phyloP scores from a whole-genome alignment of 2,797 vertebrate species.

The Lithobates pipiens region DNA sequence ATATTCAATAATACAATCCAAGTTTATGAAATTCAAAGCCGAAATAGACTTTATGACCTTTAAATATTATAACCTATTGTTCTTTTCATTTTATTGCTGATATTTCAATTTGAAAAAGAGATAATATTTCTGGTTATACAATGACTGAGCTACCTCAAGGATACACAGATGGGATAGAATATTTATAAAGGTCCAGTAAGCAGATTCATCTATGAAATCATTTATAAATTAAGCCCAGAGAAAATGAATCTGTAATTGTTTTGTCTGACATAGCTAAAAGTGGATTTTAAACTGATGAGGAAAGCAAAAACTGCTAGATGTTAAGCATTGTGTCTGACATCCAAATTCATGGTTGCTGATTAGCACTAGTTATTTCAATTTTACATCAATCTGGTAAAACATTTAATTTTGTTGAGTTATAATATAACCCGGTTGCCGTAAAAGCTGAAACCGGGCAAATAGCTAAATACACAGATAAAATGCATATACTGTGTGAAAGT shows the following conservation, averaged over 20 bases:
- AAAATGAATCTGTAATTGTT: slow-evolving; percentile 46
- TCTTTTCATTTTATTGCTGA: slow-evolving; percentile 45
- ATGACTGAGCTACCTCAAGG: slow-evolving; percentile 32
- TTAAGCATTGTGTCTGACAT: no score
- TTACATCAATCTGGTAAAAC: no score
- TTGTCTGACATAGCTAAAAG: slow-evolving; percentile 24
- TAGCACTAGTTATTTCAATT: no score
- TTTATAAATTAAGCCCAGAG: slow-evolving; percentile 41
- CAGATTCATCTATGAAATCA: slow-evolving; percentile 46
- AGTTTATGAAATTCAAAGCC: neutral
- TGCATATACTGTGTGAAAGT: no score
- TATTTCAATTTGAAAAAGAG: slow-evolving; percentile 45
- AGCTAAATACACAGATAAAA: no score
- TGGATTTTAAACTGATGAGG: slow-evolving; percentile 26
- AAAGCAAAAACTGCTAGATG: neutral
- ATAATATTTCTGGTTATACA: slow-evolving; percentile 29
- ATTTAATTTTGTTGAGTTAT: no score
- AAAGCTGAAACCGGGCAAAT: no score
- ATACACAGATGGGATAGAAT: slow-evolving; percentile 54
- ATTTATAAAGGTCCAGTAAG: slow-evolving; percentile 58
- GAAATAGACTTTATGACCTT: slow-evolving; percentile 46
- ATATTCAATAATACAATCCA: neutral
- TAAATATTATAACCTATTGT: slow-evolving; percentile 14
- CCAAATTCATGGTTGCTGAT: no score
- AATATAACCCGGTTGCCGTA: no score